Evolutionary conservation across 2,113 vertebrate species (phyloP).

Genomic region (Sorex araneus): DNA sequence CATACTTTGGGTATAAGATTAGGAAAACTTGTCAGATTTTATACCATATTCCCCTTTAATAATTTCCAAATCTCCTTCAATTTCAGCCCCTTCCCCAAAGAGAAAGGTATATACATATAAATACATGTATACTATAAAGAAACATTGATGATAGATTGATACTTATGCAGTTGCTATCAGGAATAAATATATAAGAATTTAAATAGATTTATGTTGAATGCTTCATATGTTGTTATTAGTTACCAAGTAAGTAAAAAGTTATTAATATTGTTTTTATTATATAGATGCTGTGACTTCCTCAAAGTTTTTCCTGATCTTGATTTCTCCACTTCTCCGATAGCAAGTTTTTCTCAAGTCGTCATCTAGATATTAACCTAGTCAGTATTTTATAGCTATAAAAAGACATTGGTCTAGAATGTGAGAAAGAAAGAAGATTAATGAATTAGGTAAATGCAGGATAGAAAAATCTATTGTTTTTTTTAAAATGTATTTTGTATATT

Average conservation of each 20-base stretch:
- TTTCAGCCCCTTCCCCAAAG: not conserved
- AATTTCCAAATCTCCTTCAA: not conserved
- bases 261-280: not conserved
- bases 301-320: not conserved
- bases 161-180: not conserved
- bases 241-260: not conserved
- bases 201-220: not conserved
- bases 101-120: not conserved
- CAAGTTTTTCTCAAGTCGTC: not conserved
- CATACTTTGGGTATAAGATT: not conserved
- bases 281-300: not conserved
- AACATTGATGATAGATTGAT: not conserved
- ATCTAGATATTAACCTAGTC: not conserved
- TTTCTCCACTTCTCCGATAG: not conserved
- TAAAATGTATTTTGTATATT: not conserved
- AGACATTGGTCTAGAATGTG: not conserved
- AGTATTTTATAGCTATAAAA: not conserved
- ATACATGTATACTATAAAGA: not conserved
- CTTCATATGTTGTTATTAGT: not conserved
- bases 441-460: not conserved
- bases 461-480: not conserved
- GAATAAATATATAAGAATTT: slow-evolving; percentile 16
- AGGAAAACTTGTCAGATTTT: not conserved
- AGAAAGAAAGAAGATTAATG: not conserved
- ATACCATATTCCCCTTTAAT: not conserved